Base-by-base conservation (phyloP, 2,797 vertebrate species). In the Microhierax caerulescens region DNA sequence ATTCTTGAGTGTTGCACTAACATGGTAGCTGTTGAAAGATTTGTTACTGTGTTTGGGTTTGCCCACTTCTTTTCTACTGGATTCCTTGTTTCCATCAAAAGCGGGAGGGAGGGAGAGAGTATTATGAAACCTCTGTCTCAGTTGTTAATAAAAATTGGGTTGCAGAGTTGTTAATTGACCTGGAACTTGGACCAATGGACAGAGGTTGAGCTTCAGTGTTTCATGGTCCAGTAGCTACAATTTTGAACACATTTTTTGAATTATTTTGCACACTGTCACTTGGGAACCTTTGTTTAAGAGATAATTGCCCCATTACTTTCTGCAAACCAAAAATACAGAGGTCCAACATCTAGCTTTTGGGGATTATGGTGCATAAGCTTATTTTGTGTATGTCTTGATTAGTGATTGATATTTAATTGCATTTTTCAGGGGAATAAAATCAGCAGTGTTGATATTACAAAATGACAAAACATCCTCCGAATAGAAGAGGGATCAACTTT, bases 391-490 rank as follows among this genome's bases (percentile, higher is more conserved):
- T 96, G 86, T 95, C 90, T 95, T 97, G 94, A 96, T 96, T 96
- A 95, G 96, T 98, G 96, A 98, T 97, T 98, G 87, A 95, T 98
- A 96, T 97, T 91, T 95, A 98, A 98, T 98, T 98, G 98, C 94
- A 97, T 98, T 98, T 98, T 98, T 97, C 98, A 98, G 98, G 98
- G 98, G 95, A 98, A 97, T 97, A 98, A 98, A 98, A 97, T 97
- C 97, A 98, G 97, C 97, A 97, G 97, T 85, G 95, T 96, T 98
- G 98, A 97, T 98, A 97, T 97, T 96, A 97, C 97, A 98, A 98
- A 98, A 99, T 99, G 99, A 99, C 99, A 98, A 99, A 99, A 98
- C 99, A 99, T 96, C 99, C 99, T 96, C 99, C 99, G 70, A 99
- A 99, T 98, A 98, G 99, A 97, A 98, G 98, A 97, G 99, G 99